A percentile compares a stretch with the other conserved stretches of the same genome.
Evolutionary conservation across 2,797 vertebrate species (phyloP).

Genomic region (Hydrophis major): DNA sequence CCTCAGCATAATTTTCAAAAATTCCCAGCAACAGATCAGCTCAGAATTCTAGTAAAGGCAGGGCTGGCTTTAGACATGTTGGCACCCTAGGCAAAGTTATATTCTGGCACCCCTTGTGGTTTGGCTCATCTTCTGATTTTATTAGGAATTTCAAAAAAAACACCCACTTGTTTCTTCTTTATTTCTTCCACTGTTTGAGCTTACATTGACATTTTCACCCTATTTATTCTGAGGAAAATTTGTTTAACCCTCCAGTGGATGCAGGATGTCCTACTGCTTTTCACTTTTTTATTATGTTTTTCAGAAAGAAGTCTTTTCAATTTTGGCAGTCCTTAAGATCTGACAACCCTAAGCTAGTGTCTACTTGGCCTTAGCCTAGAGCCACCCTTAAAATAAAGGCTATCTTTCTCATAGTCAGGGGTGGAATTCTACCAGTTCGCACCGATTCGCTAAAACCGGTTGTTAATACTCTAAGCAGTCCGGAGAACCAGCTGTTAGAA

Average conservation of each 20-base stretch:
- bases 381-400: neutral
- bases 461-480: too few species aligned
- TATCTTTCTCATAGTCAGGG: neutral
- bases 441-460: too few species aligned
- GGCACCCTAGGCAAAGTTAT: neutral
- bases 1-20: neutral
- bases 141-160: neutral
- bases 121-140: neutral
- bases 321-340: neutral
- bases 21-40: neutral
- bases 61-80: neutral
- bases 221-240: neutral
- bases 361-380: neutral
- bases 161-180: neutral
- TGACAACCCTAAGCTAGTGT: neutral
- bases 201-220: neutral
- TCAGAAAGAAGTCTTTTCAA: neutral
- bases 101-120: neutral
- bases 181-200: neutral
- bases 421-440: too few species aligned
- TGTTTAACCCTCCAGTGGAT: neutral
- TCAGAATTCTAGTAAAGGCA: neutral
- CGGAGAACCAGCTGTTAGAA: too few species aligned
- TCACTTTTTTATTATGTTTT: neutral
- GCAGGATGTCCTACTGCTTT: neutral